Evolutionary conservation across 2,888 invertebrate genomes (phyloP), one percentile per base, ranked within the genome.

Genomic region (Fissipunctia ypsillon): DNA sequence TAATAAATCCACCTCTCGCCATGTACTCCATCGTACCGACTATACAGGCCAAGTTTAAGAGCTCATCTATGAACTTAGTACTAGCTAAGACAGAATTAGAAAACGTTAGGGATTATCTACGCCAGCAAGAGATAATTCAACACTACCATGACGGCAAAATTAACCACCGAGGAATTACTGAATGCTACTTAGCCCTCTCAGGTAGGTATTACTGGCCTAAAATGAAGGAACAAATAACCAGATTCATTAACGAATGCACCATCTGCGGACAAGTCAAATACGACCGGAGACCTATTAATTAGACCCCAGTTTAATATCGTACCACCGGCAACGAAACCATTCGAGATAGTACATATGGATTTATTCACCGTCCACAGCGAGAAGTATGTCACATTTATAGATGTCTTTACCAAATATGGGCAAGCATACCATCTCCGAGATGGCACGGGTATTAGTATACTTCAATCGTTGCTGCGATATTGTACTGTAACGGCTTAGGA

Each of bases 151-250:
- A 43, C 4, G 43, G 22, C 59, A n/a, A n/a, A n/a, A n/a, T n/a
- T n/a, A 59, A 59, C 7, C 59, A 59, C 14, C 38, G n/a, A n/a
- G n/a, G n/a, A n/a, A n/a, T n/a, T n/a, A n/a, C n/a, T n/a, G n/a
- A n/a, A n/a, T n/a, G n/a, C n/a, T n/a, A n/a, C n/a, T 38, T 59
- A 59, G 59, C 59, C 31, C 38, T 59, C n/a, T 59, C 59, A 38
- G 14, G 45, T 0, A 59, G n/a, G n/a, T 59, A 59, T 7, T 59
- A 59, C 59, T 59, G 59, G 38, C 38, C 59, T 7, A 38, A 38
- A 38, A 59, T 59, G 59, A 59, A 59, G 10, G 59, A 59, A 1
- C 38, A 59, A 38, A 59, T 59, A 59, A 59, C 59, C 22, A 35
- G 35, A 57, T 57, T 57, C 5, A 57, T 57, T 12, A 57, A 57